These are phyloP conservation scores for Leucoma salicis DNA, from an alignment of 2,888 invertebrate species.

Conservation along the genomic window DNA sequence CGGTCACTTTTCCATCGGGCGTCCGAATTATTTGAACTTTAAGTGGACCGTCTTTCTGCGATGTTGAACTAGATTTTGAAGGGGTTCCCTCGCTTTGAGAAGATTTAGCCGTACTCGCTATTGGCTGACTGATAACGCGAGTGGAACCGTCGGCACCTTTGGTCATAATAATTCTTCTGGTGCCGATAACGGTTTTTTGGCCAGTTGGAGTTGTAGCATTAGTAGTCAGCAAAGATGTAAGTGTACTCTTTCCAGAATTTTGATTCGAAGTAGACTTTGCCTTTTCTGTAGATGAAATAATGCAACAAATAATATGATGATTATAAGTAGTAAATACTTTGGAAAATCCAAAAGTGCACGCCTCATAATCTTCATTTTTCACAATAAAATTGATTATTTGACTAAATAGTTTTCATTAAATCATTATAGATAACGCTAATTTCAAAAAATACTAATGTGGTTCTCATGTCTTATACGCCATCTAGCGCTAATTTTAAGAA, in stretches of 20 bases:
- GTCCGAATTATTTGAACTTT: conserved; percentile 95
- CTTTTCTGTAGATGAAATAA: conserved; percentile 57
- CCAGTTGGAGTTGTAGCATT: conserved; percentile 73
- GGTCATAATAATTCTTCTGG: conserved; percentile 87
- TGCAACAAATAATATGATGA: not conserved
- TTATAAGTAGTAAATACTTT: not conserved
- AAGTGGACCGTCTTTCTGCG: conserved; percentile 82
- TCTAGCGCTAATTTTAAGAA: too few relatives aligned
- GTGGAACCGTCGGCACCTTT: conserved; percentile 87
- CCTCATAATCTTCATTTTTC: too few relatives aligned
- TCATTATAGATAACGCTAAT: too few relatives aligned
- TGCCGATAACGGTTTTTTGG: conserved; percentile 85
- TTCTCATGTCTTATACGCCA: too few relatives aligned
- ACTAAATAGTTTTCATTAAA: too few relatives aligned
- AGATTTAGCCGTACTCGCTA: conserved; percentile 64
- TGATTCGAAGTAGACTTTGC: conserved; percentile 73
- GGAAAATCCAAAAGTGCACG: too few relatives aligned
- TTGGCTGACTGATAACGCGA: conserved; percentile 83
- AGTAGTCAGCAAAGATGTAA: conserved; percentile 85
- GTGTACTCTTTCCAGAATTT: conserved; percentile 83
- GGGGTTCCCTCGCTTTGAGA: conserved; percentile 52
- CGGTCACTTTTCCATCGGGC: conserved; percentile 95
- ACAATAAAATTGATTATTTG: too few relatives aligned
- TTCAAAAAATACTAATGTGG: too few relatives aligned
- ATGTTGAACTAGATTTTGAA: conserved; percentile 44